Evolutionary conservation across 2,797 vertebrate species (phyloP).

Genomic region (Tadarida brasiliensis): DNA sequence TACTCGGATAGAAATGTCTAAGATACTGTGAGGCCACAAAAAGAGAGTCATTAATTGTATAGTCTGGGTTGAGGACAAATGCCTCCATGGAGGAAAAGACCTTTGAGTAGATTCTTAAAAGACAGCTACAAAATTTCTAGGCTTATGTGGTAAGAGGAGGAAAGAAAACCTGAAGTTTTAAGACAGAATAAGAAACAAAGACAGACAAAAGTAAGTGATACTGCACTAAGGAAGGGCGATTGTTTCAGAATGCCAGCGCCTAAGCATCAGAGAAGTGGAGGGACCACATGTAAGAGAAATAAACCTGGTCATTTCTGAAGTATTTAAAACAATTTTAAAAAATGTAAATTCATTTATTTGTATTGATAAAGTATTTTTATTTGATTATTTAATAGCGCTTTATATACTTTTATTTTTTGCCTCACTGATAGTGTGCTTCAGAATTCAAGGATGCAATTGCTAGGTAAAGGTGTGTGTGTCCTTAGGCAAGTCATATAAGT

Average conservation of each 20-base stretch:
- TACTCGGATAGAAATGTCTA: background rate
- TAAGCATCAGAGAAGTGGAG: background rate
- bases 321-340: background rate
- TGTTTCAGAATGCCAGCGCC: background rate
- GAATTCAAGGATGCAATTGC: background rate
- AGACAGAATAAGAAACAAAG: background rate
- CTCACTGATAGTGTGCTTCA: background rate
- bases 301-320: background rate
- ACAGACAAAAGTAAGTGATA: background rate
- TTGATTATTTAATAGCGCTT: background rate
- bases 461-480: background rate
- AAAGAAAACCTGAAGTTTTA: background rate
- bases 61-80: background rate
- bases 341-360: background rate
- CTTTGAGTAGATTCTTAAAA: background rate
- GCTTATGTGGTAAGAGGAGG: background rate
- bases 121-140: background rate
- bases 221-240: background rate
- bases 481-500: background rate
- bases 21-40: background rate
- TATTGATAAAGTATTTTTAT: background rate
- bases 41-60: background rate
- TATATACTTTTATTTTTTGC: background rate
- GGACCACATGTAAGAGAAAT: background rate
- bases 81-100: background rate